Percentiles rank a stretch among this genome's conserved stretches.
These are phyloP conservation scores for Chiloscyllium plagiosum DNA, from an alignment of 2,113 vertebrate species.

Conservation along the genomic window DNA sequence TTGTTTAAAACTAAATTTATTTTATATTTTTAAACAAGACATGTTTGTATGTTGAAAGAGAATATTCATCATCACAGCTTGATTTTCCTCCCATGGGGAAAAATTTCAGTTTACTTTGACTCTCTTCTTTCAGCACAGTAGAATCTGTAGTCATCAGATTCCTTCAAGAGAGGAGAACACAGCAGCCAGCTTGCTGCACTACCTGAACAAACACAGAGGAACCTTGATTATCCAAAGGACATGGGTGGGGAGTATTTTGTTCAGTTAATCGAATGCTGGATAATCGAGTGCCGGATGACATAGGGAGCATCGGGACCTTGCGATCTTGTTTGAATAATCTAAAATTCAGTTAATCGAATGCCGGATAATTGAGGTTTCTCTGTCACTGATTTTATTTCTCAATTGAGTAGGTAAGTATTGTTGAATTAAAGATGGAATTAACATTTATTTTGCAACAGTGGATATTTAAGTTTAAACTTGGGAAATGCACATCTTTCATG, in stretches of 20 bases:
- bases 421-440: not conserved
- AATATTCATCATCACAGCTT: not conserved
- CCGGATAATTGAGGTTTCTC: no score
- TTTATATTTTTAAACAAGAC: not conserved
- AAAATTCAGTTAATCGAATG: no score
- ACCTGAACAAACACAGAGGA: not conserved
- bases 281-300: no score
- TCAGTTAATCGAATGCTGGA: no score
- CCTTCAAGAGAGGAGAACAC: not conserved
- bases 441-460: not conserved
- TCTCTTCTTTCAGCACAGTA: not conserved
- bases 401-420: not conserved
- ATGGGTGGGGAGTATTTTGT: no score
- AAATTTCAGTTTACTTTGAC: not conserved
- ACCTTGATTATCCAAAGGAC: no score
- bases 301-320: no score
- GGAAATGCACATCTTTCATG: not conserved
- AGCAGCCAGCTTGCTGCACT: not conserved
- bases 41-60: not conserved
- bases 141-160: not conserved
- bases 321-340: no score
- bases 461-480: not conserved
- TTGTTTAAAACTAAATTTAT: constrained; percentile 9
- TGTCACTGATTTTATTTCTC: not conserved
- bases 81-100: not conserved